Base-by-base conservation (phyloP, 2,888 invertebrate species). In the Acheta domesticus region DNA sequence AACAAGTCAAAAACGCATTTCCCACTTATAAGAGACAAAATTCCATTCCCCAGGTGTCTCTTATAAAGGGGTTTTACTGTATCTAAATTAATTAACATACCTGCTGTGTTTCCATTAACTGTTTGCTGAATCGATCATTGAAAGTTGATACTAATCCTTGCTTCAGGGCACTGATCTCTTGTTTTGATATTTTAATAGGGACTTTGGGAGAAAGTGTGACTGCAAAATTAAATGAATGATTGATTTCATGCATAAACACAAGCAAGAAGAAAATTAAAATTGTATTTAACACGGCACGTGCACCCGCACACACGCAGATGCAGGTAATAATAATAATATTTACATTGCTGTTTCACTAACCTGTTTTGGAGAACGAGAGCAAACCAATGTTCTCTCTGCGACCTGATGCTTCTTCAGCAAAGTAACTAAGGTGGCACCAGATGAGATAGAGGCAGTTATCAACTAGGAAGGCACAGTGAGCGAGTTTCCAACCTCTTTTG, bases 91-190 rank as follows among this genome's bases (percentile, higher is more conserved):
- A 36, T 2, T n/a, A 19, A 78, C 73, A 16, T 82, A 90, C 91
- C 87, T 91, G 91, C 80, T 91, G 90, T 1, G 92, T 92, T 79
- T 92, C 91, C 77, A 94, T 86, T 16, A 95, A 87, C 83, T 93
- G 92, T 80, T 92, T 92, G 79, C 93, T 91, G 86, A 95, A 95
- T 82, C 92, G 91, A 85, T 95, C 95, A 84, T 92, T 94, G 86
- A 95, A 93, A 21, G 93, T 90, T 0, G 92, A 90, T 49, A 93
- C 89, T 16, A 95, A 88, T 50, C 91, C 92, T 85, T 93, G 92
- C 84, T 93, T 93, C 79, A 95, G 87, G 83, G 90, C 90, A 49
- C 90, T 88, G 79, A 94, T 88, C 81, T 92, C 92, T 83, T 91
- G 90, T 8, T 89, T 87, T 1, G 90, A 89, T 74, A 90, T 87